phyloP scores from a whole-genome alignment of 2,888 invertebrate genomes.

The Drosophila testacea region DNA sequence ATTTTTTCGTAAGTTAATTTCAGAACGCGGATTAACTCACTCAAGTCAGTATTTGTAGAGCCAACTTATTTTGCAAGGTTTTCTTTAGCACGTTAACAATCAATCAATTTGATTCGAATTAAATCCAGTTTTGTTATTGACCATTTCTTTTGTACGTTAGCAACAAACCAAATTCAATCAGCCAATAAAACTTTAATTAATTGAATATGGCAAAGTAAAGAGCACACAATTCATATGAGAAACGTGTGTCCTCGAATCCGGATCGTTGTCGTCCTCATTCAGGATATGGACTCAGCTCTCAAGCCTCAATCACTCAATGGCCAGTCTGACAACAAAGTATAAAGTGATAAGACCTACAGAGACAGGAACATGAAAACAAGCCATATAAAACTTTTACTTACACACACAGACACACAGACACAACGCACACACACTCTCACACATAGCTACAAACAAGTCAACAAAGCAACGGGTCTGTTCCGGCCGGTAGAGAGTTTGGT shows the following conservation, averaged over 20 bases:
- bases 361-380: constrained; percentile 59
- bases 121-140: constrained; percentile 39
- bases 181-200: constrained; percentile 74
- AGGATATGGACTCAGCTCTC: constrained; percentile 43
- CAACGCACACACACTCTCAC: constrained; percentile 17
- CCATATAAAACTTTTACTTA: constrained; percentile 64
- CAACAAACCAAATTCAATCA: constrained; percentile 36
- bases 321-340: constrained; percentile 58
- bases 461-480: constrained; percentile 34
- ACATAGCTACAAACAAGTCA: constrained; percentile 21
- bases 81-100: constrained; percentile 47
- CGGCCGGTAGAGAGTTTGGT: constrained; percentile 31
- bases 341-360: constrained; percentile 65
- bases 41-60: not conserved
- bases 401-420: constrained; percentile 26
- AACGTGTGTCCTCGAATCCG: constrained; percentile 23
- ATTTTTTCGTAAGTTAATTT: too few relatives aligned
- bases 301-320: constrained; percentile 64
- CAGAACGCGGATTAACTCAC: too few relatives aligned
- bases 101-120: constrained; percentile 47
- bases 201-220: constrained; percentile 63
- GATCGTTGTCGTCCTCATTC: constrained; percentile 31
- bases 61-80: constrained; percentile 11
- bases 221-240: constrained; percentile 43
- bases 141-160: constrained; percentile 15